Evolutionary conservation across 2,888 invertebrate genomes (phyloP), one percentile per base, ranked within the genome.

Genomic region (Acrobasis consociella): DNA sequence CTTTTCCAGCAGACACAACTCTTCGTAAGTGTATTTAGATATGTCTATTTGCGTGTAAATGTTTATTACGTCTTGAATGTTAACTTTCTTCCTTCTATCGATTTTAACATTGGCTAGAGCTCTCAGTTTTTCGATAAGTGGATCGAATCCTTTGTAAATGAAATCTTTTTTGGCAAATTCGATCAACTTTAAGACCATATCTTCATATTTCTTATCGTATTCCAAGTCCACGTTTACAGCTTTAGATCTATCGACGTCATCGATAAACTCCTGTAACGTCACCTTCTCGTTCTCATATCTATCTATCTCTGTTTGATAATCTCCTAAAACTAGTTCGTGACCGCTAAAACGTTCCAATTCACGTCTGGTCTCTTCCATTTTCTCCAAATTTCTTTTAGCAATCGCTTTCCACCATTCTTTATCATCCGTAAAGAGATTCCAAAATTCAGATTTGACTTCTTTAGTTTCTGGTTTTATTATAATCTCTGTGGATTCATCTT

Each of bases 401-500:
- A 93, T 68, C 0, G 86, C 91, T 61, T 87, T 91, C 93, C 93
- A 93, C 85, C 91, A 88, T 60, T 92, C 93, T 0, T 91, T 85
- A 46, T 93, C 93, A 64, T 92, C 88, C 68, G 86, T 87, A 68
- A 93, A 92, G 72, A 93, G 78, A 62, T 84, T 87, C 91, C 91
- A 91, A 69, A 92, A 91, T 53, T 90, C 82, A 39, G 78, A 74
- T 66, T 79, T 84, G 0, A 82, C 78, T 68, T 82, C 81, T 64
- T 73, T 85, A 0, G 79, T 72, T 39, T 85, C 83, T 1, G 85
- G 83, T 67, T 80, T 77, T 0, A 85, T 69, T 2, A 75, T 64
- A 0, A 85, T 72, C 66, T 83, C 81, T 3, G 80, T 74, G 0
- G 82, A 72, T 69, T 81, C 84, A 3, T 80, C 81, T 67, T 83